Evolutionary conservation across 2,797 vertebrate species (phyloP), one percentile per base, ranked within the genome.

Genomic region (Sphenodon punctatus): DNA sequence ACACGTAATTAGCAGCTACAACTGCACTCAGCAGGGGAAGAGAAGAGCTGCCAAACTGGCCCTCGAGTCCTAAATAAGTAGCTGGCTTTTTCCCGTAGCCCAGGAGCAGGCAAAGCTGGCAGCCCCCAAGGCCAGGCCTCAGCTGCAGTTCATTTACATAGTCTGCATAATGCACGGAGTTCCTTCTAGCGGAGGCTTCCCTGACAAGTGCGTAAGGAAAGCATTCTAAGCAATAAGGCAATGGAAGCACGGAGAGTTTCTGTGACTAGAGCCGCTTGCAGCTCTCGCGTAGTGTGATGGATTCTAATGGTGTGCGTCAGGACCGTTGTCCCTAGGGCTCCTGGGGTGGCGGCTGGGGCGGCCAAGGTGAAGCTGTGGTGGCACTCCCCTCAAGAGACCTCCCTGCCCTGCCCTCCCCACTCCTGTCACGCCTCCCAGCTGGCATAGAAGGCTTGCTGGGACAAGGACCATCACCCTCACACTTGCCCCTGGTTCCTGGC

Each of bases 61-160:
- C 32, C 59, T 76, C 53, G 72, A 76, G 63, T 32, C 41, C 64
- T 65, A 61, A 65, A 75, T 41, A 73, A 82, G 59, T 27, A 38
- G 82, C 1, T 5, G n/a, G 27, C 23, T 60, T 68, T 9, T 36
- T 65, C n/a, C 17, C 41, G 41, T 3, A 19, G 12, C 39, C 72
- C 6, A 34, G 61, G 49, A 17, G 48, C 15, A 36, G n/a, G 48
- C 53, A 64, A 60, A 34, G 46, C 13, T 25, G 71, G 82, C 63
- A 64, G 5, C 55, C 59, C 17, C 58, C 34, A 15, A 0, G 6
- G 34, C 67, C 68, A 36, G 63, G 25, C 0, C 3, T 45, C 67
- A 82, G 71, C 73, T 20, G 38, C 34, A 42, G n/a, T 43, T 19
- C 2, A 64, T 58, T 42, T 46, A 25, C 20, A 43, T 25, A 30